A percentile compares a stretch with the other conserved stretches of the same genome.
Conservation (phyloP, 2,888 invertebrate species). For the Steinernema carpocapsae region DNA sequence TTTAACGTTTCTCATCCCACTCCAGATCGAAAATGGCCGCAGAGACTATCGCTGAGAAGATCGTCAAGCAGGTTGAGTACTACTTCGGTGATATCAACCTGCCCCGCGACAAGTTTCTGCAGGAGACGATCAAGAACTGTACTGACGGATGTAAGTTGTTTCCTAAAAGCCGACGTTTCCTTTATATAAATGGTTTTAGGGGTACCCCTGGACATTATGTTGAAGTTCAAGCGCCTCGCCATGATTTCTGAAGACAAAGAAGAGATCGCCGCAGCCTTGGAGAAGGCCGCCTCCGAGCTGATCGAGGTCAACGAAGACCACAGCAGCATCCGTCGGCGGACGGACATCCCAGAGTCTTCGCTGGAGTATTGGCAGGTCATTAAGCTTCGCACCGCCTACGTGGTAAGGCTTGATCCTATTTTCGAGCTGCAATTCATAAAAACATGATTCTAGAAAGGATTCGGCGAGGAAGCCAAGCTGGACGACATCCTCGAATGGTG, state of each 20-base stretch:
- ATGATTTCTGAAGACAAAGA: conserved; percentile 76
- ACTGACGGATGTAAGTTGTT: conserved; percentile 77
- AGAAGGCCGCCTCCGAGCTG: conserved; percentile 77
- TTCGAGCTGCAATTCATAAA: background rate
- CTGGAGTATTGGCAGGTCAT: conserved; percentile 83
- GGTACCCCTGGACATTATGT: conserved; percentile 83
- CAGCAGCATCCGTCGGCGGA: conserved; percentile 79
- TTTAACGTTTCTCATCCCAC: no score
- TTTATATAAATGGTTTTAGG: conserved; percentile 70
- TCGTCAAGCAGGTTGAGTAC: conserved; percentile 73
- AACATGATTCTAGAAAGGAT: conserved; percentile 71
- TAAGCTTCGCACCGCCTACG: conserved; percentile 80
- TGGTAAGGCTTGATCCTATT: conserved; percentile 65
- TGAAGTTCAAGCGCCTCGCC: conserved; percentile 84
- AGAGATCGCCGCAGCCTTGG: conserved; percentile 79
- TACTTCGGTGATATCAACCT: conserved; percentile 90
- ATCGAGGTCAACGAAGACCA: conserved; percentile 74
- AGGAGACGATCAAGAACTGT: conserved; percentile 79
- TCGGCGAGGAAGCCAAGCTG: conserved; percentile 73
- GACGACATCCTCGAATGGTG: conserved; percentile 80
- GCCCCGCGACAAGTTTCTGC: conserved; percentile 88
- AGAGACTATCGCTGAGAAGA: conserved; percentile 6
- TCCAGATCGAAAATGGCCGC: conserved; percentile 20
- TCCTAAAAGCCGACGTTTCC: background rate
- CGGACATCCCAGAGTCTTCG: conserved; percentile 81